Base-by-base conservation (phyloP, 1,140 invertebrate species). In the Bombyx mandarina region DNA sequence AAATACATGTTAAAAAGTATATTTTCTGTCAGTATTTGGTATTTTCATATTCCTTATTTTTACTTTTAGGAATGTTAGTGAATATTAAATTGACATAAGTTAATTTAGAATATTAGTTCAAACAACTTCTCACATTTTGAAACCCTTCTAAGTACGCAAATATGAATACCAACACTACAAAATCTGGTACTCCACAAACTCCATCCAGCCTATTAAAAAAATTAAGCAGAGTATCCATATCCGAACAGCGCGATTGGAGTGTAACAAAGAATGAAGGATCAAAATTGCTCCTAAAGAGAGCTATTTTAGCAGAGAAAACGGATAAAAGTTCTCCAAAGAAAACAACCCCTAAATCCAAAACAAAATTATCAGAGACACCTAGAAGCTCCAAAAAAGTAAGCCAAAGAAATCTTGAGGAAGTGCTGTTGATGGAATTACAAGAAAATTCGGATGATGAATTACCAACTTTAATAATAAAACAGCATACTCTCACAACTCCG, bases 271-370 rank as follows among this genome's bases (percentile, higher is more conserved):
- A 76, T 70, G 82, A 88, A 66, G 75, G 75, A 8, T 88, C 86
- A 8, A 89, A 88, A 66, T 43, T 89, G n/a, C 62, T 86, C 6
- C 63, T 89, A 0, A 89, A 88, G 75, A 79, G 85, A 69, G 86
- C 86, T 18, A 88, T 89, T 48, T 67, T 87, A 54, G 64, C 77
- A 52, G 82, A 85, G 46, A 83, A 81, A 65, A 82, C 65, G 61
- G 82, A 82, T 35, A 84, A 73, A 63, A 70, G 75, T 12, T 73
- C 71, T 44, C 76, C 77, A 7, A 75, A 68, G 63, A 77, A 75
- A 54, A 35, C 47, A 6, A 74, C 73, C 47, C 71, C 71, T n/a
- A 75, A 68, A 62, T 57, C 57, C 26, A 55, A 48, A 5, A 56
- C 59, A n/a, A 75, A 54, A 50, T 26, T 52, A n/a, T 10, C 54